These are phyloP conservation scores for Notospermus geniculatus DNA, from an alignment of 1,140 invertebrate genomes.

Conservation along the genomic window DNA sequence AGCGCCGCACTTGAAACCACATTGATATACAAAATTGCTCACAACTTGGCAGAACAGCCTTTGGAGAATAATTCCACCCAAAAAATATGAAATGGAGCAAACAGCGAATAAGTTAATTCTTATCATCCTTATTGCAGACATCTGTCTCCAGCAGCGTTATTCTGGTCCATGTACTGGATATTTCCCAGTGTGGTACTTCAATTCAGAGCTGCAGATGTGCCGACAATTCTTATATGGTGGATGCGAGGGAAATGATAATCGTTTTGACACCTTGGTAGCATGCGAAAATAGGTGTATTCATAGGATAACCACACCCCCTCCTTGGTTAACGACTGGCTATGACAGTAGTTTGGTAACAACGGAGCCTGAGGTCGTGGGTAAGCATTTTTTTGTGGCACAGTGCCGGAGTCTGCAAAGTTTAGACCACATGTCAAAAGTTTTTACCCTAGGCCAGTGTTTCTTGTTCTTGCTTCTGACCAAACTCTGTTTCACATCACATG, in stretches of 20 bases:
- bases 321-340: not conserved
- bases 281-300: conserved; percentile 26
- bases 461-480: no score
- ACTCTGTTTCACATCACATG: no score
- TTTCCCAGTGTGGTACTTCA: conserved; percentile 62
- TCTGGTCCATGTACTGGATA: conserved; percentile 63
- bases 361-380: not conserved
- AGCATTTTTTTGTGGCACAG: not conserved
- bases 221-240: conserved; percentile 66
- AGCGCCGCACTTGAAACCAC: no score
- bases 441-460: no score
- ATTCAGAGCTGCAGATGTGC: conserved; percentile 60
- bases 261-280: conserved; percentile 56
- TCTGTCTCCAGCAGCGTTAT: conserved; percentile 45
- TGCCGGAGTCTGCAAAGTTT: no score
- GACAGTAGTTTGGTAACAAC: not conserved
- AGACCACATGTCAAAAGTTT: no score
- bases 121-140: conserved; percentile 9
- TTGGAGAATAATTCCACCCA: no score
- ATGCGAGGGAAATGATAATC: conserved; percentile 69
- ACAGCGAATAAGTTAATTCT: no score
- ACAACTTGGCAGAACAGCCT: no score
- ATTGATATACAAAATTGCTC: no score
- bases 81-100: no score
- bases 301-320: not conserved